phyloP scores from a whole-genome alignment of 2,113 vertebrate genomes.

The Ictalurus furcatus region DNA sequence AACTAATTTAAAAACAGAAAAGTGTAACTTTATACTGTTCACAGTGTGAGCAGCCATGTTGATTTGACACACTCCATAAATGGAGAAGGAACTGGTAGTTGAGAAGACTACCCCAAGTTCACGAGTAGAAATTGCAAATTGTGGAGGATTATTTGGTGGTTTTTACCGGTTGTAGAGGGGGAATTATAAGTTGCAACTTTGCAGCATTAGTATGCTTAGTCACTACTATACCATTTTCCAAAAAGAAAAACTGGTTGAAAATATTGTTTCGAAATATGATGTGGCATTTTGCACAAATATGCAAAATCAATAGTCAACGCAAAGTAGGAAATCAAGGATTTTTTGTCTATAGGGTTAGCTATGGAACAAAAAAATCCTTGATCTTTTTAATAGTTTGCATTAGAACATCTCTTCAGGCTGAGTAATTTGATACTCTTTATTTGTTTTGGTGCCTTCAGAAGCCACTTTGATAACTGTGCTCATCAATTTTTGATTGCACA shows the following conservation, averaged over 20 bases:
- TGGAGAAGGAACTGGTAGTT: too few species aligned
- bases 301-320: not conserved
- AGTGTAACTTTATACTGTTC: not conserved
- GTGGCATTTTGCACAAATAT: not conserved
- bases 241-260: not conserved
- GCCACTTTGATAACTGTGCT: constrained; percentile 48
- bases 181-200: not conserved
- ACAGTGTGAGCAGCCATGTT: not conserved
- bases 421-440: constrained; percentile 38
- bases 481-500: constrained; percentile 55
- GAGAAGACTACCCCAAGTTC: too few species aligned
- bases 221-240: not conserved
- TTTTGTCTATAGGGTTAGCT: not conserved
- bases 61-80: not conserved
- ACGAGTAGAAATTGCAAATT: too few species aligned
- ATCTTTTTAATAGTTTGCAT: constrained; percentile 1
- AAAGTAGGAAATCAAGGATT: not conserved
- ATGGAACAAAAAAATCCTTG: too few species aligned
- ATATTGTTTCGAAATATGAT: not conserved
- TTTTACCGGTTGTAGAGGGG: not conserved
- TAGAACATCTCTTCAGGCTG: constrained; percentile 12
- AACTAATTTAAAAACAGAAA: not conserved
- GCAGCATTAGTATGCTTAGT: not conserved
- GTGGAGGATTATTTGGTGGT: not conserved
- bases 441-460: constrained; percentile 43